Conservation (phyloP, 2,113 vertebrate genomes). For the Neodontobutis hainanensis region DNA sequence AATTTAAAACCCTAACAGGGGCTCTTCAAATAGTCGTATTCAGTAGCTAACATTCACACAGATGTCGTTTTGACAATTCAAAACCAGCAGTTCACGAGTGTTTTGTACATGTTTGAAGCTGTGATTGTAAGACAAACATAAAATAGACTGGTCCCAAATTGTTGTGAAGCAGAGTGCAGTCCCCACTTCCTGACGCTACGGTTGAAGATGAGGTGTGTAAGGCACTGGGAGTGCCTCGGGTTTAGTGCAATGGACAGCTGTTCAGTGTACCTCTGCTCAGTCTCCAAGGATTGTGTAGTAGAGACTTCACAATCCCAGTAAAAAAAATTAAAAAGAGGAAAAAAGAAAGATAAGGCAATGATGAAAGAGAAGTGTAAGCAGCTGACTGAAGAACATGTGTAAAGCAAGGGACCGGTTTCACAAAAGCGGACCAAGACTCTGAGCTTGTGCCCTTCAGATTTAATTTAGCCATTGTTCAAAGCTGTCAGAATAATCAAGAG, state of each 20-base stretch:
- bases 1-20: no score
- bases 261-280: conserved; percentile 20
- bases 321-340: neutral
- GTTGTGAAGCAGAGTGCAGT: conserved; percentile 5
- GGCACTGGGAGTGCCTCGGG: conserved; percentile 48
- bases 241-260: conserved; percentile 47
- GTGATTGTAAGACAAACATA: conserved; percentile 15
- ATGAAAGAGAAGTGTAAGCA: conserved; percentile 17
- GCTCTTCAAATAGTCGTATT: no score
- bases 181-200: conserved; percentile 17
- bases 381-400: neutral
- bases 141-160: conserved; percentile 35
- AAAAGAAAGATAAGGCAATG: neutral
- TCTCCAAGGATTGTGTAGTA: neutral
- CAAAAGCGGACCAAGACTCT: no score
- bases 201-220: conserved; percentile 59
- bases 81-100: conserved; percentile 29
- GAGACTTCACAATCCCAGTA: neutral
- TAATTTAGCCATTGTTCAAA: no score
- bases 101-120: neutral
- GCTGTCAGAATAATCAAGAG: no score
- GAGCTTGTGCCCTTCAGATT: no score
- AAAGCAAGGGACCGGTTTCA: no score
- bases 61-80: neutral
- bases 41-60: neutral